Evolutionary conservation across 92 coral and sea anemone genomes (phyloP).

Genomic region (Porites rus): DNA sequence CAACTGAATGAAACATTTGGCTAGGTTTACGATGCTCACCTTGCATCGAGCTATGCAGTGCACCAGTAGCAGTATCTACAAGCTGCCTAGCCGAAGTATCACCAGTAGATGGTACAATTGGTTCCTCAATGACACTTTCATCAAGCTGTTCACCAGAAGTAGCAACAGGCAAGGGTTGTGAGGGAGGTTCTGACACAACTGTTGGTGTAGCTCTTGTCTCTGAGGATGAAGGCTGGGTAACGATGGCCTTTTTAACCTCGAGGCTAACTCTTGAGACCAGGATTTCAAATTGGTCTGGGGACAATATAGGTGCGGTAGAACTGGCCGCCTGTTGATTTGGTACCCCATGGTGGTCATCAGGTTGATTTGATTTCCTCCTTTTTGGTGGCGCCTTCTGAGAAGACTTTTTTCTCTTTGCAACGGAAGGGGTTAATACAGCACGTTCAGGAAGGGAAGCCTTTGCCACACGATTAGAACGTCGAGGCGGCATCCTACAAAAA

Average conservation of each 20-base stretch:
- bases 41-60: neutral
- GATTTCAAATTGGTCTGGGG: neutral
- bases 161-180: neutral
- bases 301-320: neutral
- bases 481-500: too few species aligned
- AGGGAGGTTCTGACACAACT: neutral
- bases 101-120: neutral
- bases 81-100: neutral
- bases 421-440: too few species aligned
- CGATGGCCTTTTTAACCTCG: neutral
- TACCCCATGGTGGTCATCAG: neutral
- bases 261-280: neutral
- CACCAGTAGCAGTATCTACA: conserved; percentile 8
- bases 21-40: conserved; percentile 29
- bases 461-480: too few species aligned
- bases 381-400: too few species aligned
- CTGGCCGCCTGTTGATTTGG: neutral
- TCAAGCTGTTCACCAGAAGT: neutral
- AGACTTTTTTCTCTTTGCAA: too few species aligned
- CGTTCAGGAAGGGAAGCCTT: too few species aligned
- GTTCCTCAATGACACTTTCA: conserved; percentile 9
- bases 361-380: neutral
- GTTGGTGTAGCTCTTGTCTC: neutral
- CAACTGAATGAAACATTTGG: conserved; percentile 39
- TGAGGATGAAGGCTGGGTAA: neutral